Conservation (phyloP, 2,888 invertebrate species). For the Ditula angustiorana region DNA sequence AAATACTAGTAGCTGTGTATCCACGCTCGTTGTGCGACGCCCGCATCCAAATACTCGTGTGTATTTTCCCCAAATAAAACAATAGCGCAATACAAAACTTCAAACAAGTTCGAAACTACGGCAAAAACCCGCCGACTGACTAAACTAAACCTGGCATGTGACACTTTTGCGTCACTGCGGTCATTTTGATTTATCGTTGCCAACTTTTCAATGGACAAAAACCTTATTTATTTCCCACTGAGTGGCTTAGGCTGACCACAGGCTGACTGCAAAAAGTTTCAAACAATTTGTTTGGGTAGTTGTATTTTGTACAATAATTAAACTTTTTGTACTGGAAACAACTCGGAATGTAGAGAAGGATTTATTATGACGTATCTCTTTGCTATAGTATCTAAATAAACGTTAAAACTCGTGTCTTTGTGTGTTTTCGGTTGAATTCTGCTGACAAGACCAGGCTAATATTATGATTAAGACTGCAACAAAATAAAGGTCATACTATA, state of each 20-base stretch:
- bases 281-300: conserved; percentile 9
- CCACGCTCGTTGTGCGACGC: conserved; percentile 13
- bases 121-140: conserved; percentile 28
- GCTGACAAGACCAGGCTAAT: too few species aligned
- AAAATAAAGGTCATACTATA: too few species aligned
- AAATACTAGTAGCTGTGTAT: not conserved
- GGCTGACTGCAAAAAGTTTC: conserved; percentile 31
- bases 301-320: conserved; percentile 18
- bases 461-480: too few species aligned
- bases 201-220: conserved; percentile 35
- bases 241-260: conserved; percentile 31
- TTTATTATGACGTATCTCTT: too few species aligned
- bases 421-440: too few species aligned
- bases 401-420: too few species aligned
- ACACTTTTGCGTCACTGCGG: conserved; percentile 35
- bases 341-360: too few species aligned
- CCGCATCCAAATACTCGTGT: conserved; percentile 18
- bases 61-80: conserved; percentile 27
- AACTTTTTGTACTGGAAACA: too few species aligned
- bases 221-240: conserved; percentile 37
- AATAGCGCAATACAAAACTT: conserved; percentile 25
- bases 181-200: conserved; percentile 39
- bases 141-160: conserved; percentile 35
- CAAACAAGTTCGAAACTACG: conserved; percentile 28
- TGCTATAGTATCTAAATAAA: too few species aligned